Percentiles rank a stretch among this genome's conserved stretches.
Evolutionary conservation across 2,113 vertebrate species (phyloP).

Genomic region (Oncorhynchus masou): DNA sequence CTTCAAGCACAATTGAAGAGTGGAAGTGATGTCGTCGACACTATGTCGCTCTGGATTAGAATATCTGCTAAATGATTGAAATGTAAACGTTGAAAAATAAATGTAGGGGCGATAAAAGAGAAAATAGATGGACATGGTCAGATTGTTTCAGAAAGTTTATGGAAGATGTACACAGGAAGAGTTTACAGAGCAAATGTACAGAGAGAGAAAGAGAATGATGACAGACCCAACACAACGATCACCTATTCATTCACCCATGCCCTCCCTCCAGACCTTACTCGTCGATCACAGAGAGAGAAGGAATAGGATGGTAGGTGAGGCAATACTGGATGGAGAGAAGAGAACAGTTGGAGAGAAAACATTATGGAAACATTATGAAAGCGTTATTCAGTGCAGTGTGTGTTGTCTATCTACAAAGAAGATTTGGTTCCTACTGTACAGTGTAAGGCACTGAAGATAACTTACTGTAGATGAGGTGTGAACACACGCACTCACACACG

Average conservation of each 20-base stretch:
- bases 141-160: slow-evolving; percentile 71
- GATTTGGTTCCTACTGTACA: slow-evolving; percentile 46
- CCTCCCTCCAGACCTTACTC: background rate
- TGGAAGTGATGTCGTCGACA: background rate
- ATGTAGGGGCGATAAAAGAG: background rate
- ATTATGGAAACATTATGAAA: slow-evolving; percentile 2
- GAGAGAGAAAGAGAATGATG: slow-evolving; percentile 27
- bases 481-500: slow-evolving; percentile 28
- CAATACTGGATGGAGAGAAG: background rate
- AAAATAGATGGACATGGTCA: slow-evolving; percentile 36
- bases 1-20: background rate
- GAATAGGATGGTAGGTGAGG: background rate
- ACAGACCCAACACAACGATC: slow-evolving; percentile 27
- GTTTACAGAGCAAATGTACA: slow-evolving; percentile 55
- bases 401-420: slow-evolving; percentile 18
- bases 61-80: background rate
- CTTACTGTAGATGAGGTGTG: slow-evolving; percentile 55
- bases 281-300: background rate
- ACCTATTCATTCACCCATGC: background rate
- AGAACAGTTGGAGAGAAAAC: slow-evolving; percentile 1
- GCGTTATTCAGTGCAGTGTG: slow-evolving; percentile 2
- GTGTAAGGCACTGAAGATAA: slow-evolving; percentile 71
- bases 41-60: background rate
- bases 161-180: slow-evolving; percentile 56
- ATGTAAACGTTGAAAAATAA: background rate